phyloP scores from a whole-genome alignment of 1,140 invertebrate species.

The Lordiphosa mommai region DNA sequence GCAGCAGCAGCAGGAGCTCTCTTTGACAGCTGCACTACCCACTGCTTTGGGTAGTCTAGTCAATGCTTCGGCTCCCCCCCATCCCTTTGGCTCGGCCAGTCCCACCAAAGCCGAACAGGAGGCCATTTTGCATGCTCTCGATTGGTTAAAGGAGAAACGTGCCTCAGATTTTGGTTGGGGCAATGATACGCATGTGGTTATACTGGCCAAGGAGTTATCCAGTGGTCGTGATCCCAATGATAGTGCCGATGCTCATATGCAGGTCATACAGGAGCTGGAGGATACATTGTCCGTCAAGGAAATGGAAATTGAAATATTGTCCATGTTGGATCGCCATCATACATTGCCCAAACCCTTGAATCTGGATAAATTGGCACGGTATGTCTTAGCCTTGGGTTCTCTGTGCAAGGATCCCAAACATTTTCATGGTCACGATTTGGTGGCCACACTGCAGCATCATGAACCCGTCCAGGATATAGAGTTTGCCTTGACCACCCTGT shows the following conservation, averaged over 20 bases:
- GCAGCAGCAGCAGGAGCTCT: slow-evolving; percentile 8
- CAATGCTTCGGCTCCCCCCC: slow-evolving; percentile 10
- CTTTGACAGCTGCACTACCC: neutral
- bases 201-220: slow-evolving; percentile 83
- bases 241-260: slow-evolving; percentile 68
- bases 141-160: slow-evolving; percentile 85
- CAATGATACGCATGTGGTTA: slow-evolving; percentile 87
- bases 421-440: slow-evolving; percentile 90
- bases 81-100: slow-evolving; percentile 72
- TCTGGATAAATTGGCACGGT: slow-evolving; percentile 86
- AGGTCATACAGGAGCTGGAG: slow-evolving; percentile 82
- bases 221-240: slow-evolving; percentile 80
- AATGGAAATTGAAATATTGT: slow-evolving; percentile 89
- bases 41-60: slow-evolving; percentile 4
- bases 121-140: slow-evolving; percentile 83
- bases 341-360: slow-evolving; percentile 83
- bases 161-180: slow-evolving; percentile 88
- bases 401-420: slow-evolving; percentile 90
- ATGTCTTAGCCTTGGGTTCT: slow-evolving; percentile 87
- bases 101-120: slow-evolving; percentile 80
- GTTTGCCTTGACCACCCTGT: slow-evolving; percentile 84
- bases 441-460: slow-evolving; percentile 86
- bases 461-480: slow-evolving; percentile 86
- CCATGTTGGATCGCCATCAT: slow-evolving; percentile 83
- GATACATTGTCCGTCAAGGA: slow-evolving; percentile 89